Conservation (phyloP, 2,797 vertebrate species). For the Gila robusta region DNA sequence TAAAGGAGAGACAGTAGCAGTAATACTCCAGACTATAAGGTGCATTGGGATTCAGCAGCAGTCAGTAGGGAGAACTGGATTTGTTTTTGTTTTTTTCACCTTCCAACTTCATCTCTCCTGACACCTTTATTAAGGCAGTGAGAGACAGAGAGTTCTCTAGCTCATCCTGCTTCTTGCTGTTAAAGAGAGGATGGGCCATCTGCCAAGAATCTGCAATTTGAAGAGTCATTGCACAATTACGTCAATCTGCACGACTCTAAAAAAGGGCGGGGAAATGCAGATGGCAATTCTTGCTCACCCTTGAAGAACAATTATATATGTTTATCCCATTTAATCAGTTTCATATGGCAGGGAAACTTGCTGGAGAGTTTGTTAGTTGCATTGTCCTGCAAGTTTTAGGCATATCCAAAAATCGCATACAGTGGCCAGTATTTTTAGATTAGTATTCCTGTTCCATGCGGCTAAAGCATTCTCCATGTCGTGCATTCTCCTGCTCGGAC, state of each 20-base stretch:
- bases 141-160: constrained; percentile 15
- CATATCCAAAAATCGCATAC: background rate
- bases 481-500: background rate
- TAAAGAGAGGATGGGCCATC: constrained; percentile 8
- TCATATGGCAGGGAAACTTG: constrained; percentile 11
- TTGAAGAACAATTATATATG: constrained; percentile 47
- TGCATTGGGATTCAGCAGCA: constrained; percentile 12
- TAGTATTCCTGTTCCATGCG: constrained; percentile 12
- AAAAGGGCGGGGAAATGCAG: constrained; percentile 16
- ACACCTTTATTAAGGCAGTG: constrained; percentile 40
- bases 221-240: constrained; percentile 31
- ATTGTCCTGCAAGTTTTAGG: constrained; percentile 2
- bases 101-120: constrained; percentile 29
- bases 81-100: constrained; percentile 56
- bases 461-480: background rate
- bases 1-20: constrained; percentile 25
- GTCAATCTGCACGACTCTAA: constrained; percentile 24
- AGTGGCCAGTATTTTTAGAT: constrained; percentile 8
- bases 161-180: background rate
- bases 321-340: constrained; percentile 1
- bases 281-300: constrained; percentile 44
- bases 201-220: constrained; percentile 42
- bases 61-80: constrained; percentile 34
- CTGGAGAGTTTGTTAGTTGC: background rate
- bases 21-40: constrained; percentile 11